Evolutionary conservation across 2,888 invertebrate genomes (phyloP).

Genomic region (Tetragnatha montana): DNA sequence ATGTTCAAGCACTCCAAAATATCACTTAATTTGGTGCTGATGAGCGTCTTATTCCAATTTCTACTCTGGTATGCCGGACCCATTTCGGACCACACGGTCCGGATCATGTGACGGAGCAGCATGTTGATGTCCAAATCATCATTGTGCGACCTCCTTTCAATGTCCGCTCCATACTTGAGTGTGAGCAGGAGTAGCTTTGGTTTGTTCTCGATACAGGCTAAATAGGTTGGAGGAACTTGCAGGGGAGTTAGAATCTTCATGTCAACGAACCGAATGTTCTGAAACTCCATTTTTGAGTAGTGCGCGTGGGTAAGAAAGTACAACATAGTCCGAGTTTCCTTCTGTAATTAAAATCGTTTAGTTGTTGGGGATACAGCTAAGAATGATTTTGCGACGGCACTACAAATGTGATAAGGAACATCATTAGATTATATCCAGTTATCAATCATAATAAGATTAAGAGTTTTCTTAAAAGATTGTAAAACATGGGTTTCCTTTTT

Average conservation of each 20-base stretch:
- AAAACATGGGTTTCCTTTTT: too few species aligned
- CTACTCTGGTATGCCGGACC: slow-evolving; percentile 2
- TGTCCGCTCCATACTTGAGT: slow-evolving; percentile 28
- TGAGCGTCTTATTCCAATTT: slow-evolving; percentile 8
- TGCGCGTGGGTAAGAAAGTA: slow-evolving; percentile 53
- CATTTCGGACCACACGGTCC: slow-evolving; percentile 44
- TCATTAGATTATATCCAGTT: too few species aligned
- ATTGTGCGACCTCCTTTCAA: background rate
- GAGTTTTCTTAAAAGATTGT: too few species aligned
- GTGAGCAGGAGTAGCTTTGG: slow-evolving; percentile 22
- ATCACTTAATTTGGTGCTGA: slow-evolving; percentile 32
- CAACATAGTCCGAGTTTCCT: slow-evolving; percentile 38
- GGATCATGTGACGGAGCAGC: slow-evolving; percentile 43
- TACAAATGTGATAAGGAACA: too few species aligned
- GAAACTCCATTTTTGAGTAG: slow-evolving; percentile 20
- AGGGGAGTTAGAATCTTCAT: slow-evolving; percentile 31
- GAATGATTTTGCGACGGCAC: too few species aligned
- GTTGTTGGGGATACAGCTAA: too few species aligned
- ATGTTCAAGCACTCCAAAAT: slow-evolving; percentile 32
- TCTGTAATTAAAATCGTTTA: slow-evolving; percentile 5
- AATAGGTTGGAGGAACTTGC: slow-evolving; percentile 40
- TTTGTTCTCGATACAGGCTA: slow-evolving; percentile 54
- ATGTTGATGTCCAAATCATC: slow-evolving; percentile 57
- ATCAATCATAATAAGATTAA: too few species aligned
- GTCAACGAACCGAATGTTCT: slow-evolving; percentile 36